Conservation (phyloP, 2,888 invertebrate genomes). For the Acleris holmiana region DNA sequence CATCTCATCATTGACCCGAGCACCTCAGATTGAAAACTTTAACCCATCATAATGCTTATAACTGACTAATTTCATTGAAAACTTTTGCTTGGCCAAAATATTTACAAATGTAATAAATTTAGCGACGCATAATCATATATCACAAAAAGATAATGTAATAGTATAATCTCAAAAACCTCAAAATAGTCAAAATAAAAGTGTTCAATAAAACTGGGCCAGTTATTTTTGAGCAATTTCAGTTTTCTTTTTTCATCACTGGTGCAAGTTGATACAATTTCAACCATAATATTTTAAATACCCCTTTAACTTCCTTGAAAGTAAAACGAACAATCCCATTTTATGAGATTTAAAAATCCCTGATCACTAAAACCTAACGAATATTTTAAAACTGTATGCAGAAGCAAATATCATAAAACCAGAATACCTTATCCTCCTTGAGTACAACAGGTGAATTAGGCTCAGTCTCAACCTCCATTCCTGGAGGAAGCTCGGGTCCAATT, state of each 20-base stretch:
- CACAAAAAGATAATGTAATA: no score
- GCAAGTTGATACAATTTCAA: background rate
- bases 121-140: no score
- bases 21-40: constrained; percentile 83
- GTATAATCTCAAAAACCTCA: no score
- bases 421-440: constrained; percentile 20
- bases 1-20: constrained; percentile 32
- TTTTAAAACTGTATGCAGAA: background rate
- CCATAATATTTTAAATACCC: no score
- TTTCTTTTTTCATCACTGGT: constrained; percentile 62
- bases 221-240: constrained; percentile 62
- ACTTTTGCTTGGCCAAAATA: constrained; percentile 13
- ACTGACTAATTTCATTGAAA: constrained; percentile 55
- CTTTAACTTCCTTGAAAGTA: no score
- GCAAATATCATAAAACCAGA: background rate
- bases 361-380: background rate
- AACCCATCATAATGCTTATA: constrained; percentile 70
- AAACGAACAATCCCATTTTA: background rate
- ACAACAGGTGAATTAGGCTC: constrained; percentile 46
- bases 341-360: constrained; percentile 7
- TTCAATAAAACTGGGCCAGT: constrained; percentile 49
- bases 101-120: no score
- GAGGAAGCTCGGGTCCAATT: constrained; percentile 74
- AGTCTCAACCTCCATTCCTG: constrained; percentile 45
- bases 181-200: constrained; percentile 9